A percentile compares a stretch with the other conserved stretches of the same genome.
Conservation (phyloP, 2,113 vertebrate species). For the Danionella cerebrum region DNA sequence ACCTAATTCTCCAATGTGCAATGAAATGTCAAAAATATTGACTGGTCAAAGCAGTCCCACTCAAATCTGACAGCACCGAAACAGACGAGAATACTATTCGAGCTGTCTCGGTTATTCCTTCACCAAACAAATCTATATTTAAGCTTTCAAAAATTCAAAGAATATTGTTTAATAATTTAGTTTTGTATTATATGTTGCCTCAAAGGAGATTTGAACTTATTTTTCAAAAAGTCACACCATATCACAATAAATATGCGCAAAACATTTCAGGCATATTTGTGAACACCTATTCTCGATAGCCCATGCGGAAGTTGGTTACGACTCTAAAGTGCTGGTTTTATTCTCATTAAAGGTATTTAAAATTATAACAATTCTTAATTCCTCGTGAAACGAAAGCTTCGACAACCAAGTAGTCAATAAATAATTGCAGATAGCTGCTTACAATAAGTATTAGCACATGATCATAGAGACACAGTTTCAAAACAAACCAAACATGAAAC, state of each 20-base stretch:
- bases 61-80: background rate
- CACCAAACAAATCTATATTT: too few species aligned
- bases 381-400: background rate
- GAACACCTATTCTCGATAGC: slow-evolving; percentile 1
- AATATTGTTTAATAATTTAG: too few species aligned
- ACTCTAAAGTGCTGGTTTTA: background rate
- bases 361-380: background rate
- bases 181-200: too few species aligned
- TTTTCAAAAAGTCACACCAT: background rate
- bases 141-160: background rate
- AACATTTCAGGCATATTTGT: background rate
- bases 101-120: background rate
- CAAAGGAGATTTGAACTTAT: too few species aligned
- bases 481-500: background rate
- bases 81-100: background rate
- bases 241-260: too few species aligned
- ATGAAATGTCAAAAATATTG: background rate
- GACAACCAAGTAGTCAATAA: too few species aligned
- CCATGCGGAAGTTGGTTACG: slow-evolving; percentile 10
- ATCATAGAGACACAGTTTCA: background rate
- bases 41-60: background rate
- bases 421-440: too few species aligned
- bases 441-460: too few species aligned
- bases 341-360: slow-evolving; percentile 21
- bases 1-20: slow-evolving; percentile 12